Evolutionary conservation across 2,797 vertebrate genomes (phyloP), one percentile per base, ranked within the genome.

Genomic region (Manis javanica): DNA sequence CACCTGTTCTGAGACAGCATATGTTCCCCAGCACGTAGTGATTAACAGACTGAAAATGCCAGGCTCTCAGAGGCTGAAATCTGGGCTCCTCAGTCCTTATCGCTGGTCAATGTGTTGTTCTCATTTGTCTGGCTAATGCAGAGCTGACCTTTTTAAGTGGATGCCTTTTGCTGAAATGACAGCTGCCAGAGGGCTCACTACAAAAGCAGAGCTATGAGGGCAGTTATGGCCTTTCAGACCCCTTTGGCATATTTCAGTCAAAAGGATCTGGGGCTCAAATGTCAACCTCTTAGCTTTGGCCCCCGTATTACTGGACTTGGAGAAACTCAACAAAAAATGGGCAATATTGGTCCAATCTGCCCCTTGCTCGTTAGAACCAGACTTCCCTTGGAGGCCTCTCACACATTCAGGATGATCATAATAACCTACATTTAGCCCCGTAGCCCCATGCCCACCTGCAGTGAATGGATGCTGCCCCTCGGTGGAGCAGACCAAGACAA

Each of bases 101-200:
- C 87, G 68, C 81, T 86, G 94, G 95, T 95, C 96, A 96, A 93
- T 95, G 90, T 87, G 94, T 96, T 97, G 95, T 95, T 94, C 96
- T 97, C 97, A 95, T 97, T 96, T 97, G 97, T 97, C 96, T 97
- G 94, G 72, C 94, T 96, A 96, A 96, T 93, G 97, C 96, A 94
- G 84, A 94, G 84, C 84, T 97, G 96, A 96, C 97, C 96, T 97
- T 97, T 97, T 89, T 97, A 95, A 96, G 93, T 96, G 96, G 84
- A 68, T 83, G 81, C 0, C 0, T 94, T 97, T 96, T 68, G 77
- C 94, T 79, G 96, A 93, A 93, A 94, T 93, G 96, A 97, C 93
- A 97, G 88, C 79, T 74, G 84, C 91, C 77, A n/a, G 90, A 77
- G 81, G 96, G 75, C 59, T 87, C 49, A 85, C 91, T 93, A 82